Conservation (phyloP, 2,113 vertebrate species). For the Cochlearius cochlearius region DNA sequence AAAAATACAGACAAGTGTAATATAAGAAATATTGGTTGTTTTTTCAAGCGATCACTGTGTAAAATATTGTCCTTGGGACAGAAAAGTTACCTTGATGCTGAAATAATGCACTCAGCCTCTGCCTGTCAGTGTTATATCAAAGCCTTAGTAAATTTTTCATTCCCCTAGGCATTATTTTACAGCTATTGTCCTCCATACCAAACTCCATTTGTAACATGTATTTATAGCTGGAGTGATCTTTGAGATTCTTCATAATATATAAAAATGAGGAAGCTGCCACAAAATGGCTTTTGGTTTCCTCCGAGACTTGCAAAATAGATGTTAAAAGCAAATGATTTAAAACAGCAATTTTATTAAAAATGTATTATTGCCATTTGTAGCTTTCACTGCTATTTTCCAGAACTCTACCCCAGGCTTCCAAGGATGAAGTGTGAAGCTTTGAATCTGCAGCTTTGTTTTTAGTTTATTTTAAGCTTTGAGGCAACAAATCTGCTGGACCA, state of each 20-base stretch:
- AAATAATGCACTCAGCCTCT: constrained; percentile 18
- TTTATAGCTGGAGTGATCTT: constrained; percentile 26
- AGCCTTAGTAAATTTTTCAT: constrained; percentile 19
- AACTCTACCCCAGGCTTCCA: background rate
- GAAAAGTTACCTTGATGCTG: constrained; percentile 37
- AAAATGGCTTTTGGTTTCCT: constrained; percentile 23
- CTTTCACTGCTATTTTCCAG: background rate
- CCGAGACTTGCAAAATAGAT: constrained; percentile 35
- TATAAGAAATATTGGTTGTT: background rate
- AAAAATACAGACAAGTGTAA: background rate
- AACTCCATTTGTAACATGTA: constrained; percentile 23
- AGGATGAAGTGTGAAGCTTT: background rate
- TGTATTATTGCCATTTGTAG: constrained; percentile 6
- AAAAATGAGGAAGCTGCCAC: constrained; percentile 20
- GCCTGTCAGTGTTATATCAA: constrained; percentile 39
- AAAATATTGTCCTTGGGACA: constrained; percentile 32
- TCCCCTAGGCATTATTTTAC: constrained; percentile 22
- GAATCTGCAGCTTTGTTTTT: constrained; percentile 25
- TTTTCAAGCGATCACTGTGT: background rate
- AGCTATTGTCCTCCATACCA: constrained; percentile 11
- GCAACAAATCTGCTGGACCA: constrained; percentile 29
- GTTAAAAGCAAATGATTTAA: constrained; percentile 50
- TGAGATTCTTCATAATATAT: constrained; percentile 32
- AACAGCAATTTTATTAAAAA: constrained; percentile 43
- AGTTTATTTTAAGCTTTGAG: constrained; percentile 7